These are phyloP conservation scores for Zophobas morio DNA, from an alignment of 1,140 invertebrate species.

Conservation along the genomic window DNA sequence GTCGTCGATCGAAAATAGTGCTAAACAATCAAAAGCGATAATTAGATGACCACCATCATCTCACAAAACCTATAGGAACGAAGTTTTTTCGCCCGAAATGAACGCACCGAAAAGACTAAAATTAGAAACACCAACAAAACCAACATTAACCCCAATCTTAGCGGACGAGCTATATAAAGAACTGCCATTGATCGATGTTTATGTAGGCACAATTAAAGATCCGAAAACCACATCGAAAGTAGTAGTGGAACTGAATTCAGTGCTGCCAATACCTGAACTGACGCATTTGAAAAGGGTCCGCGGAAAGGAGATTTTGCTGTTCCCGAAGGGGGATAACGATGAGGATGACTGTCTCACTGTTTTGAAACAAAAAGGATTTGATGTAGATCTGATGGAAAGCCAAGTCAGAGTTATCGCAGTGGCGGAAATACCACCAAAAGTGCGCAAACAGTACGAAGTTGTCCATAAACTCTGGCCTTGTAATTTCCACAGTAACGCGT, in stretches of 20 bases:
- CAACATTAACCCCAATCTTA: conserved; percentile 67
- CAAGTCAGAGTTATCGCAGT: conserved; percentile 74
- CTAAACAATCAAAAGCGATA: no score
- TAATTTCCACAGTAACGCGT: conserved; percentile 86
- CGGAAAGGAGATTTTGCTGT: conserved; percentile 75
- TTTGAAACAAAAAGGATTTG: conserved; percentile 69
- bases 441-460: conserved; percentile 78
- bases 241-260: conserved; percentile 73
- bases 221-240: conserved; percentile 76
- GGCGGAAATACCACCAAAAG: conserved; percentile 73
- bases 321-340: conserved; percentile 62
- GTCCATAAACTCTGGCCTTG: conserved; percentile 82
- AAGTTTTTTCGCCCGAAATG: conserved; percentile 42
- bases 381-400: conserved; percentile 70
- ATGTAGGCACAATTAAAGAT: conserved; percentile 73
- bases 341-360: conserved; percentile 68
- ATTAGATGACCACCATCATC: no score
- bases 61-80: background rate
- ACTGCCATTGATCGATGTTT: conserved; percentile 72
- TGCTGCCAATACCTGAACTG: conserved; percentile 73
- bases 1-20: background rate
- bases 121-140: conserved; percentile 45
- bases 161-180: conserved; percentile 70
- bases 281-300: conserved; percentile 82
- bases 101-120: conserved; percentile 53